Percentiles rank a stretch among this genome's conserved stretches.
Conservation (phyloP, 2,888 invertebrate genomes). For the Lepidocyrtoides sp. region DNA sequence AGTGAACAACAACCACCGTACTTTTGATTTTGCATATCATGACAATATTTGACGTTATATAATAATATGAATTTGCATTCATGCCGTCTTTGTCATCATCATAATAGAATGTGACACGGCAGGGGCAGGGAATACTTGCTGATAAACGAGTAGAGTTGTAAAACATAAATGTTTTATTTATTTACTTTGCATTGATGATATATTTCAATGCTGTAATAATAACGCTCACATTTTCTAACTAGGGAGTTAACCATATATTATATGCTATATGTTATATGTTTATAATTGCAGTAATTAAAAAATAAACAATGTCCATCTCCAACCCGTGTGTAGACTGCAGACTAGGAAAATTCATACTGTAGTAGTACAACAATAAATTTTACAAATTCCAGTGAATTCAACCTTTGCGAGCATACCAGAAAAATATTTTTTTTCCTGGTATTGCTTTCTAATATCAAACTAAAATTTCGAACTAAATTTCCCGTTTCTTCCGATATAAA, state of each 20-base stretch:
- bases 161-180: not conserved
- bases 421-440: no score
- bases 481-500: not conserved
- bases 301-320: not conserved
- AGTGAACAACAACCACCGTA: conserved; percentile 73
- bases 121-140: not conserved
- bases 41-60: conserved; percentile 45
- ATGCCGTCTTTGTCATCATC: conserved; percentile 10
- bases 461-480: not conserved
- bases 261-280: no score
- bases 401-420: no score
- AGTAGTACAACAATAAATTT: no score
- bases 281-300: conserved; percentile 1
- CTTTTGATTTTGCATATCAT: conserved; percentile 56
- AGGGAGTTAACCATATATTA: not conserved
- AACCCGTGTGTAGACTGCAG: not conserved
- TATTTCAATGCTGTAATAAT: not conserved
- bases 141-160: not conserved
- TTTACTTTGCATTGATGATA: not conserved
- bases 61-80: conserved; percentile 36
- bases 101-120: conserved; percentile 4
- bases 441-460: not conserved
- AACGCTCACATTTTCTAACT: not conserved
- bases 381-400: no score
- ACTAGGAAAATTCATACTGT: not conserved